These are phyloP conservation scores for Microctenopoma steveboyesi DNA, from an alignment of 2,797 vertebrate genomes.

Conservation along the genomic window DNA sequence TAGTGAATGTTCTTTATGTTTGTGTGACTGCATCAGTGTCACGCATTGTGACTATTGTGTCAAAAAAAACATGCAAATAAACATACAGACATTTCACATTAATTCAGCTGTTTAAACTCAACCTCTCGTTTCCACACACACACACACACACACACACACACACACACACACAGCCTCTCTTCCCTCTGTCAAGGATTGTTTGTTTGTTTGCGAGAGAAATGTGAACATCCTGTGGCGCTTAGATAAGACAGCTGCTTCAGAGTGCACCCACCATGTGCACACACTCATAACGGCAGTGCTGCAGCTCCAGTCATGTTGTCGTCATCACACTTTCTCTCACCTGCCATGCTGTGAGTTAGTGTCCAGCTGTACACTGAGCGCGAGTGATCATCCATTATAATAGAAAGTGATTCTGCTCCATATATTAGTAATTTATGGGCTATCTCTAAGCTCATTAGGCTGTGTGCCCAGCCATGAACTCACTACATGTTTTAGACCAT, in stretches of 20 bases:
- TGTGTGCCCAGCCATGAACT: conserved; percentile 47
- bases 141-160: too few species aligned
- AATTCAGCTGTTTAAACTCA: not conserved
- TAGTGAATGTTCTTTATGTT: not conserved
- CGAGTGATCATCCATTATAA: conserved; percentile 50
- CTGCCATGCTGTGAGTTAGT: conserved; percentile 47
- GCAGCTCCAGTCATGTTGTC: conserved; percentile 15
- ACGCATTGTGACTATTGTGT: not conserved
- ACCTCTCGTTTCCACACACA: not conserved
- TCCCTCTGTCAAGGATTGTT: conserved; percentile 17
- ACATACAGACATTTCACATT: not conserved
- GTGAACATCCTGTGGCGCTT: conserved; percentile 32
- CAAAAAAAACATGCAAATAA: conserved; percentile 12
- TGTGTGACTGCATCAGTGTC: not conserved
- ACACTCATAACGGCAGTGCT: conserved; percentile 20
- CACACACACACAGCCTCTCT: conserved; percentile 7
- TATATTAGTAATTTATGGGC: conserved; percentile 57
- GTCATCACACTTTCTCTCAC: conserved; percentile 24
- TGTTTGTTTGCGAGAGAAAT: conserved; percentile 28
- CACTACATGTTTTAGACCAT: conserved; percentile 32
- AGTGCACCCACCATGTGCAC: conserved; percentile 14
- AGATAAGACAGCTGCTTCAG: conserved; percentile 53
- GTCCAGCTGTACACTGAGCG: conserved; percentile 22
- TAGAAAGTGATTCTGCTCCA: conserved; percentile 45
- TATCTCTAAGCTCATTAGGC: conserved; percentile 49